phyloP scores from a whole-genome alignment of 2,113 vertebrate species.

The Larimichthys polyactis region DNA sequence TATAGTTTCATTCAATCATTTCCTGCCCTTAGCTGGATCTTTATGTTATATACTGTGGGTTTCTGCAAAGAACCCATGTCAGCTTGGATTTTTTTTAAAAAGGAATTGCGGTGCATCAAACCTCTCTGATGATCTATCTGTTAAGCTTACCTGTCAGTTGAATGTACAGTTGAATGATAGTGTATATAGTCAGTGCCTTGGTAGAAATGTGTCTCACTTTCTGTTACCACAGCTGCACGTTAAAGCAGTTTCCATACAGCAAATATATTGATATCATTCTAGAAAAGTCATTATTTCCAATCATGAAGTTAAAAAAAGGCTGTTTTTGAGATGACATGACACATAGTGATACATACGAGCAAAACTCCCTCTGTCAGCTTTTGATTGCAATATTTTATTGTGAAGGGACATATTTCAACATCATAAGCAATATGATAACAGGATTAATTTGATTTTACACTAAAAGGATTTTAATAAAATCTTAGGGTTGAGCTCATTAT shows the following conservation, averaged over 20 bases:
- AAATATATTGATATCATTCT: neutral
- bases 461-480: neutral
- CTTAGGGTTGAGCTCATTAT: neutral
- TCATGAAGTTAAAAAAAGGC: too few relatives aligned
- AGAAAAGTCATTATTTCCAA: too few relatives aligned
- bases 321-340: too few relatives aligned
- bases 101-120: neutral
- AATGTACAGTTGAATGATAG: neutral
- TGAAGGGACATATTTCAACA: neutral
- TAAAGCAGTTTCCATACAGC: neutral
- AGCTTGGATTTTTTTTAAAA: neutral
- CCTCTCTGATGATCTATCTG: neutral
- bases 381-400: too few relatives aligned
- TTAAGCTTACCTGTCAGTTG: neutral
- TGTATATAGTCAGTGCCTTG: neutral
- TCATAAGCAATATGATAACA: neutral
- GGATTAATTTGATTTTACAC: neutral
- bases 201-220: neutral
- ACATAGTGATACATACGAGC: neutral
- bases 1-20: neutral
- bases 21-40: neutral
- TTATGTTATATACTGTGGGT: neutral
- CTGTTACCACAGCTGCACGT: neutral
- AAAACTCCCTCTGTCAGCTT: neutral
- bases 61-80: neutral